A percentile compares a stretch with the other conserved stretches of the same genome.
These are phyloP conservation scores for Mythimna impura DNA, from an alignment of 2,888 invertebrate species.

Conservation along the genomic window DNA sequence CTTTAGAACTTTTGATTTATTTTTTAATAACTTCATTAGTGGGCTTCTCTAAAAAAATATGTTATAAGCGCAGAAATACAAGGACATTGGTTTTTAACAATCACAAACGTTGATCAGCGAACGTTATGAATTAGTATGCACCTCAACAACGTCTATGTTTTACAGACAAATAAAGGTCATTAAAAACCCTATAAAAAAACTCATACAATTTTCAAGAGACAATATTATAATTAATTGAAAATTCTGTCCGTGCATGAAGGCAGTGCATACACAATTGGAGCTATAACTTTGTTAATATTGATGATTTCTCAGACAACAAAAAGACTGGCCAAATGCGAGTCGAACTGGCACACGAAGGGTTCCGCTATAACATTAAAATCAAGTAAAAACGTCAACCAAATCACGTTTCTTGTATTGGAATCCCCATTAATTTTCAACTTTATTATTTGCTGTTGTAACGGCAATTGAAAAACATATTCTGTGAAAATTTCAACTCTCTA, in stretches of 20 bases:
- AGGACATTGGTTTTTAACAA: neutral
- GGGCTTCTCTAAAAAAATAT: neutral
- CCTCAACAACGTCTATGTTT: slow-evolving; percentile 10
- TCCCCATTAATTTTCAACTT: no score
- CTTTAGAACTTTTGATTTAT: no score
- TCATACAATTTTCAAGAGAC: slow-evolving; percentile 1
- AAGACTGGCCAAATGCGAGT: no score
- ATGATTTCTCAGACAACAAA: no score
- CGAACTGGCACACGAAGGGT: no score
- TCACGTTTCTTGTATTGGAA: no score
- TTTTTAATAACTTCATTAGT: no score
- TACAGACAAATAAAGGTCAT: slow-evolving; percentile 18
- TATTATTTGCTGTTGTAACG: no score
- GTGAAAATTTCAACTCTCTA: no score
- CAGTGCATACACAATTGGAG: neutral
- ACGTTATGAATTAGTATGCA: slow-evolving; percentile 28
- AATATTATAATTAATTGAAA: slow-evolving; percentile 4
- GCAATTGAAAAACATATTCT: no score
- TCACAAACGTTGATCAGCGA: neutral
- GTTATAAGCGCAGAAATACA: neutral
- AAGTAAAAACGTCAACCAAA: no score
- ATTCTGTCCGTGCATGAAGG: slow-evolving; percentile 13
- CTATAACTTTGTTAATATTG: neutral
- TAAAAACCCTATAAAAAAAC: slow-evolving; percentile 7
- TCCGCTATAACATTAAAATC: no score